These are phyloP conservation scores for Etheostoma perlongum DNA, from an alignment of 2,797 vertebrate species.

Conservation along the genomic window DNA sequence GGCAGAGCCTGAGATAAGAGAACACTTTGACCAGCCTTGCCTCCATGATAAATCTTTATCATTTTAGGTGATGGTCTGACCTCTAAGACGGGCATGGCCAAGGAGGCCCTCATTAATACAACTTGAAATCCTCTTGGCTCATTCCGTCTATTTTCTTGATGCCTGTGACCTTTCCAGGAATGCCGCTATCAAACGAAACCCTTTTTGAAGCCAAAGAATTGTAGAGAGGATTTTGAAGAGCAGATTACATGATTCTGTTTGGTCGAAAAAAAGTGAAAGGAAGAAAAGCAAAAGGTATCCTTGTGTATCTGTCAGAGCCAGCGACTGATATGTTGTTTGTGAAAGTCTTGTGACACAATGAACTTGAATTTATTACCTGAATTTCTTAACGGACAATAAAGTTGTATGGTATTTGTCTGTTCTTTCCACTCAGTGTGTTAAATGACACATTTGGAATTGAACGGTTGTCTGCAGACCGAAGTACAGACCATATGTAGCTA, in stretches of 20 bases:
- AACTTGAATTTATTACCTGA: slow-evolving; percentile 25
- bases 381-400: no score
- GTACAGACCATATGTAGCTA: neutral
- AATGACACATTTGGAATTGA: neutral
- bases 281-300: slow-evolving; percentile 14
- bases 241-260: slow-evolving; percentile 70
- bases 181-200: slow-evolving; percentile 83
- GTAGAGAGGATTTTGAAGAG: slow-evolving; percentile 70
- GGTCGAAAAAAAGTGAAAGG: slow-evolving; percentile 41
- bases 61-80: slow-evolving; percentile 89
- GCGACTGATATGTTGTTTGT: slow-evolving; percentile 26
- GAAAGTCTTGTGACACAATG: slow-evolving; percentile 20
- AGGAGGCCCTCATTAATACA: slow-evolving; percentile 89
- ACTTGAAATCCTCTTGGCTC: slow-evolving; percentile 85
- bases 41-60: slow-evolving; percentile 89
- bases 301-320: slow-evolving; percentile 32
- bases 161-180: slow-evolving; percentile 86
- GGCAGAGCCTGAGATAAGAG: slow-evolving; percentile 84
- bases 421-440: neutral
- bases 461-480: neutral
- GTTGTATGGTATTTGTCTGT: slow-evolving; percentile 1
- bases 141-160: slow-evolving; percentile 86
- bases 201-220: slow-evolving; percentile 75
- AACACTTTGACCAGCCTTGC: slow-evolving; percentile 82
- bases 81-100: slow-evolving; percentile 83